Conservation (phyloP, 2,113 vertebrate species). For the Apaloderma vittatum region DNA sequence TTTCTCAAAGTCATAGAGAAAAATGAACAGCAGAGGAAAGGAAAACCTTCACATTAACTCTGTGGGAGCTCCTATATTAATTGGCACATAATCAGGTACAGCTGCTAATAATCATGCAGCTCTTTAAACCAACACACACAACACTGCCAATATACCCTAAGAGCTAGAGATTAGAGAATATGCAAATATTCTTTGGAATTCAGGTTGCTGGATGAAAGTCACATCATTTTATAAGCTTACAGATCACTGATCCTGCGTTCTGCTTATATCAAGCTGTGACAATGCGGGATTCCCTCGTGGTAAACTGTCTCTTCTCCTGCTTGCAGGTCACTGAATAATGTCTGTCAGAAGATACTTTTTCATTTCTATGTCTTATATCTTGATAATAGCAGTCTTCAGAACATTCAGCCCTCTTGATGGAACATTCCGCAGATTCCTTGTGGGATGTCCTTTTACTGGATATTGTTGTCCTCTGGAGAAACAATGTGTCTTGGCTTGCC, state of each 20-base stretch:
- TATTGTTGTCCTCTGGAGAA: not conserved
- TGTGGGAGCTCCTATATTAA: slow-evolving; percentile 71
- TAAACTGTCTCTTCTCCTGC: not conserved
- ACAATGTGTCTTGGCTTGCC: rapidly evolving
- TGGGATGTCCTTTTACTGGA: not conserved
- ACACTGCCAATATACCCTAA: slow-evolving; percentile 18
- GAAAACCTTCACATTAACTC: slow-evolving; percentile 66
- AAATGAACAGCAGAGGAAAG: slow-evolving; percentile 63
- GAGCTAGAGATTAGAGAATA: slow-evolving; percentile 37
- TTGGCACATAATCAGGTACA: slow-evolving; percentile 69
- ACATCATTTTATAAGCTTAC: not conserved
- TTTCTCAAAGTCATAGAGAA: slow-evolving; percentile 61
- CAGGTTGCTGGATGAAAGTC: not conserved
- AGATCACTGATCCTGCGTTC: not conserved
- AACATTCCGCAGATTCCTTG: not conserved
- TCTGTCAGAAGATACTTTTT: not conserved
- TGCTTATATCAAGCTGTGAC: not conserved
- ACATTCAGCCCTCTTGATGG: not conserved
- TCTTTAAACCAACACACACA: slow-evolving; percentile 52
- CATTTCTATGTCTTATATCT: not conserved
- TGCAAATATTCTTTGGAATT: slow-evolving; percentile 32
- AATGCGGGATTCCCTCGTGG: not conserved
- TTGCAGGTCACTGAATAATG: not conserved
- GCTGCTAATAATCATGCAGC: slow-evolving; percentile 68
- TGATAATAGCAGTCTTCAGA: not conserved